phyloP scores from a whole-genome alignment of 2,113 vertebrate species.

The Pardalotus punctatus region DNA sequence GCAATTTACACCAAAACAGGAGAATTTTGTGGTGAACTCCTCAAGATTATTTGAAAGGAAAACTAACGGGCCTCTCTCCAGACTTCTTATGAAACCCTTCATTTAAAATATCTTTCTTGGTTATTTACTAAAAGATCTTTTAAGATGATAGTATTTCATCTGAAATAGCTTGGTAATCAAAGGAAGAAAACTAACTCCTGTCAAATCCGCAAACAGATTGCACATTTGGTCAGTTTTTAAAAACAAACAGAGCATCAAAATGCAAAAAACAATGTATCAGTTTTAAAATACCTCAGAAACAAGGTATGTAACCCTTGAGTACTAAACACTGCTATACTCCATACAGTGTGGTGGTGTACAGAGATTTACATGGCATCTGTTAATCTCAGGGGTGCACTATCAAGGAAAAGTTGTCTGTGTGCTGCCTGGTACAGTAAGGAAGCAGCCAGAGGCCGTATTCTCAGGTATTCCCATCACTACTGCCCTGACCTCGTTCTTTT shows the following conservation, averaged over 20 bases:
- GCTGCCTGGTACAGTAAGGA: neutral
- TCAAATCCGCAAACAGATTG: neutral
- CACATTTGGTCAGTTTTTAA: neutral
- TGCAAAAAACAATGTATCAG: neutral
- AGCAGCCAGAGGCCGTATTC: neutral
- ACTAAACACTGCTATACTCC: neutral
- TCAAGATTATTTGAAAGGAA: neutral
- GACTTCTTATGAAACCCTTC: neutral
- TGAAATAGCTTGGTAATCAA: neutral
- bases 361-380: neutral
- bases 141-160: neutral
- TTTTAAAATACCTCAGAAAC: neutral
- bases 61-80: neutral
- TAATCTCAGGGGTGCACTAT: neutral
- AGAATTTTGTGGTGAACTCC: neutral
- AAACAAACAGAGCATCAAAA: neutral
- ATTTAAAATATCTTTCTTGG: neutral
- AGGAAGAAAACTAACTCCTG: neutral
- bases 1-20: neutral
- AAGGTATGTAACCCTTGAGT: neutral
- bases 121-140: neutral
- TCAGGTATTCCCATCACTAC: neutral
- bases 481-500: neutral
- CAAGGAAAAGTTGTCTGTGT: neutral
- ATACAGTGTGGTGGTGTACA: neutral